These are phyloP conservation scores for Proterorhinus semilunaris DNA, from an alignment of 2,113 vertebrate genomes.

Conservation along the genomic window DNA sequence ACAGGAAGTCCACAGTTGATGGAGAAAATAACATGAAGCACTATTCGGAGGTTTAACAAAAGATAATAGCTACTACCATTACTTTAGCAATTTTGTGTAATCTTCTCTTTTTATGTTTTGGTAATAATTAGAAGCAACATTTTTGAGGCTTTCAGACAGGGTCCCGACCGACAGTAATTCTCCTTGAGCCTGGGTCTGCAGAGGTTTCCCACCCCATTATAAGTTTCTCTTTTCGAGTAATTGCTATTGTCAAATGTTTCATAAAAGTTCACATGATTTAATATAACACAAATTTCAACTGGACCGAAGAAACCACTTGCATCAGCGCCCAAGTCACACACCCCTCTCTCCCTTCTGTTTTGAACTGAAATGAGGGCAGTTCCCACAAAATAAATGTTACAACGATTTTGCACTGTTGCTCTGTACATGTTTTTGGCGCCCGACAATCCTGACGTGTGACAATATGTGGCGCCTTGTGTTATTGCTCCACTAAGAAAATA, in stretches of 20 bases:
- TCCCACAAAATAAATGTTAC: background rate
- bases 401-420: conserved; percentile 1
- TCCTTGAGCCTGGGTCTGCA: background rate
- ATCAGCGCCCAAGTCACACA: background rate
- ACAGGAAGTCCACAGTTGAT: background rate
- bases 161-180: background rate
- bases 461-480: background rate
- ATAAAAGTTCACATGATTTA: background rate
- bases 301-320: background rate
- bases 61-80: background rate
- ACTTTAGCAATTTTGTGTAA: background rate
- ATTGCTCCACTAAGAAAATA: background rate
- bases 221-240: background rate
- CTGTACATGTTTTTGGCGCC: background rate
- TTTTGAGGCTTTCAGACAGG: background rate
- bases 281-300: background rate
- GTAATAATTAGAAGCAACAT: background rate
- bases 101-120: background rate
- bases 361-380: background rate
- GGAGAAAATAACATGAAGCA: background rate
- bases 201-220: background rate
- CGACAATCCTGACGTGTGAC: background rate
- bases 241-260: background rate
- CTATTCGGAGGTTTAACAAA: background rate
- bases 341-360: background rate